These are phyloP conservation scores for Leptinotarsa peninsularis DNA, from an alignment of 2,888 invertebrate species.

Conservation along the genomic window DNA sequence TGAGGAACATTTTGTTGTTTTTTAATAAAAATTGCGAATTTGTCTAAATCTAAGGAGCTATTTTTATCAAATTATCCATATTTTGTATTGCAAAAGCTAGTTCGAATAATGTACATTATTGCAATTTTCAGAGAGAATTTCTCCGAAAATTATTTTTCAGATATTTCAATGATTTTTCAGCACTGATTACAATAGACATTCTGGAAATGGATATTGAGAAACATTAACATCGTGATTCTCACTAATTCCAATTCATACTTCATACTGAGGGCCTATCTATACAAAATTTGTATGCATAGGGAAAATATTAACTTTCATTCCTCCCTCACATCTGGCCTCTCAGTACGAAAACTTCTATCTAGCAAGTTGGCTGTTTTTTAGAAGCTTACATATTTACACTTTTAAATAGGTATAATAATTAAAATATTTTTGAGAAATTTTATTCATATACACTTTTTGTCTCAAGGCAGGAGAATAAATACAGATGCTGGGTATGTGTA, in stretches of 20 bases:
- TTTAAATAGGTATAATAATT: constrained; percentile 34
- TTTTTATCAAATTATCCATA: constrained; percentile 51
- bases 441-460: constrained; percentile 41
- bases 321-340: constrained; percentile 4
- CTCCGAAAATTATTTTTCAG: constrained; percentile 26
- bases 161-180: constrained; percentile 28
- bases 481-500: constrained; percentile 45
- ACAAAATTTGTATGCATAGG: too few relatives aligned
- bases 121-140: constrained; percentile 34
- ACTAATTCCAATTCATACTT: too few relatives aligned
- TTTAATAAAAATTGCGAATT: constrained; percentile 55
- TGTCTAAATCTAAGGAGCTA: constrained; percentile 54
- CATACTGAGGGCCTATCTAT: too few relatives aligned
- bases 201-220: neutral
- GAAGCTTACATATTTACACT: constrained; percentile 41
- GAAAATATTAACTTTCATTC: too few relatives aligned
- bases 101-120: constrained; percentile 52
- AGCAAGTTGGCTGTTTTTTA: constrained; percentile 32
- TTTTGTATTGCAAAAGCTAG: constrained; percentile 54
- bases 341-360: constrained; percentile 23
- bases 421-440: constrained; percentile 42
- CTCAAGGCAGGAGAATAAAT: constrained; percentile 45
- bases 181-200: neutral
- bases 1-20: constrained; percentile 56
- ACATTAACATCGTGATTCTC: neutral